These are phyloP conservation scores for Rhynchonema sp. DNA, from an alignment of 2,888 invertebrate genomes.

Conservation along the genomic window DNA sequence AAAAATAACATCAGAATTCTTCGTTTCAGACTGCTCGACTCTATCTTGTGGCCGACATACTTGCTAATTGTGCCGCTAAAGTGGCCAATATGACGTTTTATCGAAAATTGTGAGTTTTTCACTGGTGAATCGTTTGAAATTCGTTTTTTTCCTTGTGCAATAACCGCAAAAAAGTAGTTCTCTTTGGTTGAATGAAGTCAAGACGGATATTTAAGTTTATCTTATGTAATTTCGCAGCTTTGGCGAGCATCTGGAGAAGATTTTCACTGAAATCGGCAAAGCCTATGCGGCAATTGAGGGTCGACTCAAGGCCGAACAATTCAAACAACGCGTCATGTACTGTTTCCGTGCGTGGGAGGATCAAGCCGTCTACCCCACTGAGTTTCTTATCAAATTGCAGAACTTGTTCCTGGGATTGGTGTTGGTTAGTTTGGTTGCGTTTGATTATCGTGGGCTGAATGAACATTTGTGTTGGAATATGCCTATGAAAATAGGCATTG, in stretches of 20 bases:
- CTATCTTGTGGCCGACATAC: slow-evolving; percentile 82
- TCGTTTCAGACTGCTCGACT: slow-evolving; percentile 46
- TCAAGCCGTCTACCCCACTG: slow-evolving; percentile 81
- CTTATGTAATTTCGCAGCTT: slow-evolving; percentile 1
- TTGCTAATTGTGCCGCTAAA: slow-evolving; percentile 89
- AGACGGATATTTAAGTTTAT: too few species aligned
- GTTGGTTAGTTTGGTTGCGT: slow-evolving; percentile 1
- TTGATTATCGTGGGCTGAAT: not conserved
- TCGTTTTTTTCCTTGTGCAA: not conserved
- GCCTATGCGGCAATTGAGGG: slow-evolving; percentile 51
- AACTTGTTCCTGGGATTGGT: slow-evolving; percentile 67
- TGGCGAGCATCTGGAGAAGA: not conserved
- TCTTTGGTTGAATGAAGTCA: too few species aligned
- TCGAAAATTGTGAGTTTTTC: slow-evolving; percentile 32
- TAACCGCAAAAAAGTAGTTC: too few species aligned
- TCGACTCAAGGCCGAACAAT: slow-evolving; percentile 79
- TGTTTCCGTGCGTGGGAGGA: slow-evolving; percentile 76
- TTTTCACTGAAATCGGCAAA: slow-evolving; percentile 52
- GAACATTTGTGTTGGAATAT: too few species aligned
- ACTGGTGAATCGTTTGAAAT: not conserved
- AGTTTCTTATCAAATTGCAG: slow-evolving; percentile 65
- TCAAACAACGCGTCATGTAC: slow-evolving; percentile 62
- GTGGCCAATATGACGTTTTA: slow-evolving; percentile 87
- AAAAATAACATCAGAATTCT: too few species aligned
- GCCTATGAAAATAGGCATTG: too few species aligned